These are phyloP conservation scores for Trinorchestia longiramus DNA, from an alignment of 1,140 invertebrate species.

Conservation along the genomic window DNA sequence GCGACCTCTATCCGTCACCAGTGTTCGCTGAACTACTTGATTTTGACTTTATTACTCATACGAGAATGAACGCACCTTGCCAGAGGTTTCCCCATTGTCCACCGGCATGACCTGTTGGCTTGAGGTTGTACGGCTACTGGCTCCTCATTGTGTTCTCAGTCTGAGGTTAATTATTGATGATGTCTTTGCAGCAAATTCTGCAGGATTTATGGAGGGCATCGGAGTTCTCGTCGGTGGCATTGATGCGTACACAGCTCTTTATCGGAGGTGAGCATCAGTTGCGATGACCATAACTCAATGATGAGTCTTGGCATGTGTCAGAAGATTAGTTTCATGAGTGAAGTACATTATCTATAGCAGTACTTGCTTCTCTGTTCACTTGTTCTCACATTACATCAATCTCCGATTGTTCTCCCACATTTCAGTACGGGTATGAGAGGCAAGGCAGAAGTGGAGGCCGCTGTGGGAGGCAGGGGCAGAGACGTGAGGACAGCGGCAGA, in stretches of 20 bases:
- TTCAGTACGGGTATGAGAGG: background rate
- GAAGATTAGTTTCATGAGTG: no score
- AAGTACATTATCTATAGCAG: no score
- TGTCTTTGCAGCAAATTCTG: background rate
- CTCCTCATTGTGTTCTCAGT: no score
- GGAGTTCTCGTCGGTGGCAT: conserved; percentile 13
- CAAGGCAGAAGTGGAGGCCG: conserved; percentile 1
- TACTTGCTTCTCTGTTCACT: no score
- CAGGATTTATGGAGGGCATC: background rate
- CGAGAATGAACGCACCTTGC: no score
- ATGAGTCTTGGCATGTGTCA: background rate
- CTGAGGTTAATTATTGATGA: no score
- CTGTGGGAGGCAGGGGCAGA: background rate
- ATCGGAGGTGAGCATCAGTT: background rate
- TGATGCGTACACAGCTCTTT: background rate
- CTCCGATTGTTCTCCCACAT: background rate
- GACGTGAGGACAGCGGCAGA: background rate
- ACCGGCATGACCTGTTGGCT: no score
- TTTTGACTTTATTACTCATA: no score
- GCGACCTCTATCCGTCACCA: no score
- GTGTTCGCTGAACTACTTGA: no score
- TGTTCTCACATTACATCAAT: background rate
- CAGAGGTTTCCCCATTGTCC: no score
- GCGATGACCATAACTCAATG: background rate
- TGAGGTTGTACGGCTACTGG: no score